Evolutionary conservation across 1,140 invertebrate genomes (phyloP).

Genomic region (Adoxophyes honmai): DNA sequence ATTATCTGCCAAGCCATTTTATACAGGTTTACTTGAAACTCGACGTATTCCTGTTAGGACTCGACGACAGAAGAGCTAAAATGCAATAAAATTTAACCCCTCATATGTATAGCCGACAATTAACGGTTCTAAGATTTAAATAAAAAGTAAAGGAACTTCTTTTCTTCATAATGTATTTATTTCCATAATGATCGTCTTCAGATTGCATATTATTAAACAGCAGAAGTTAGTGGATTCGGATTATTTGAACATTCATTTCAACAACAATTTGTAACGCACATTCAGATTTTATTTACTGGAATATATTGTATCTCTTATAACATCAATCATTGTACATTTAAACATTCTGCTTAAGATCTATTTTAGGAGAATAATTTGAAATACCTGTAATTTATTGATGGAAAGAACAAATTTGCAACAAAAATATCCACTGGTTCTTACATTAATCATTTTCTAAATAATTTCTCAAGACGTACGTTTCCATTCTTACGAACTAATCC

Average conservation of each 20-base stretch:
- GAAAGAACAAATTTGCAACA: too few relatives aligned
- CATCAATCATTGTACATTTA: slow-evolving; percentile 8
- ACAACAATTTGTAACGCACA: slow-evolving; percentile 12
- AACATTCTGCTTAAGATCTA: slow-evolving; percentile 8
- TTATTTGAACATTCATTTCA: slow-evolving; percentile 12
- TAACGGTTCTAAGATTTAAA: too few relatives aligned
- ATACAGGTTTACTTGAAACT: too few relatives aligned
- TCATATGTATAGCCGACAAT: too few relatives aligned
- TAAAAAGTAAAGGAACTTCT: not conserved
- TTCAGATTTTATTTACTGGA: slow-evolving; percentile 4
- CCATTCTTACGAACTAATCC: not conserved
- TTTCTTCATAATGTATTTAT: slow-evolving; percentile 3
- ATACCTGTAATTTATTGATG: slow-evolving; percentile 1
- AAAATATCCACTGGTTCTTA: too few relatives aligned
- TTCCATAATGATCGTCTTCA: slow-evolving; percentile 8
- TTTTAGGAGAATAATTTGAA: slow-evolving; percentile 4
- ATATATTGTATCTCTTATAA: slow-evolving; percentile 8
- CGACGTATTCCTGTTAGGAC: too few relatives aligned
- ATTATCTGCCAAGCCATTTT: too few relatives aligned
- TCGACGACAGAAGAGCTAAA: too few relatives aligned
- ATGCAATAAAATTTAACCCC: too few relatives aligned
- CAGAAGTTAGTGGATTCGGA: not conserved
- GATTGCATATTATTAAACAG: slow-evolving; percentile 7
- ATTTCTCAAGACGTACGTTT: too few relatives aligned
- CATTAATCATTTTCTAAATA: too few relatives aligned